phyloP scores from a whole-genome alignment of 2,797 vertebrate species.

The Hafferia zeledoni region DNA sequence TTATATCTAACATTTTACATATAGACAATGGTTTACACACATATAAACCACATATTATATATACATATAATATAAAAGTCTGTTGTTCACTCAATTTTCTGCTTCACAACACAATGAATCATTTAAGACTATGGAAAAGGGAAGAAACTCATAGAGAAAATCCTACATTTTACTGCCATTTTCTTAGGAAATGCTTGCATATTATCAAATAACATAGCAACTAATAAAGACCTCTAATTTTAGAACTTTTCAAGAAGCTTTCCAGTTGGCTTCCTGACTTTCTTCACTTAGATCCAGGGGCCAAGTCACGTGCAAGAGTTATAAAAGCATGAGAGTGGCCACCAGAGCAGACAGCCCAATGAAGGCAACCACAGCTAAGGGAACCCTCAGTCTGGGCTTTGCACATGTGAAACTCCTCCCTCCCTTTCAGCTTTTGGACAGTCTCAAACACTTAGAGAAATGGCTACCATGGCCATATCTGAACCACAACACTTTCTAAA shows the following conservation, averaged over 20 bases:
- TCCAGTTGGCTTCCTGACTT: not conserved
- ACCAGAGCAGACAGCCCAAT: not conserved
- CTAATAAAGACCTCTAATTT: not conserved
- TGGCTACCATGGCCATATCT: rapidly evolving
- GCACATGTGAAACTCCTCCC: not conserved
- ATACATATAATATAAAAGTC: not conserved
- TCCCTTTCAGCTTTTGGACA: not conserved
- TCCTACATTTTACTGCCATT: not conserved
- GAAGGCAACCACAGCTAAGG: not conserved
- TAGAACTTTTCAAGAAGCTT: not conserved
- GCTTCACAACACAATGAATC: not conserved
- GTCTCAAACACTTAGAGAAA: not conserved
- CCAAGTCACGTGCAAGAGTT: not conserved
- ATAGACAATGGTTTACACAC: not conserved
- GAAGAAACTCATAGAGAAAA: not conserved
- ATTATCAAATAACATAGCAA: not conserved
- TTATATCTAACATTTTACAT: not conserved
- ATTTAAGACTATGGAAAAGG: not conserved
- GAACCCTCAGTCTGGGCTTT: not conserved
- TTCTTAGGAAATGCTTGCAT: not conserved
- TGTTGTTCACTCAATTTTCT: not conserved
- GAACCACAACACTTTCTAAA: not conserved
- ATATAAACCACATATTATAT: not conserved
- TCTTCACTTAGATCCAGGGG: not conserved
- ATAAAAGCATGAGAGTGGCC: rapidly evolving